Evolutionary conservation across 1,140 invertebrate genomes (phyloP).

Genomic region (Trichonephila inaurata): DNA sequence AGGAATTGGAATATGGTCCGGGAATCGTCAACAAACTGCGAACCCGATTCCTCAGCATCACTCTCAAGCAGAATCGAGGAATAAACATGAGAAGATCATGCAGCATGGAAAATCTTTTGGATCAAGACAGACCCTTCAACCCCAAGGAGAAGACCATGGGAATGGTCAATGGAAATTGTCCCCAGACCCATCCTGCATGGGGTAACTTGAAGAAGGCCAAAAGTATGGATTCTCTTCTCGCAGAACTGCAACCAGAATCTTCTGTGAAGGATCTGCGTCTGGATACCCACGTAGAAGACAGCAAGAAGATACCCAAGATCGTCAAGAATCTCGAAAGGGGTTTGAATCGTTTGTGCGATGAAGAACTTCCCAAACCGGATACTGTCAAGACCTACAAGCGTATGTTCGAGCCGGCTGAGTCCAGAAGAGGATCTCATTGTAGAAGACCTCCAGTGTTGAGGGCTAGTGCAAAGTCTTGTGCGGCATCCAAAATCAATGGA

Average conservation of each 20-base stretch:
- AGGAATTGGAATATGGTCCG: constrained; percentile 93
- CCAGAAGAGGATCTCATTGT: constrained; percentile 42
- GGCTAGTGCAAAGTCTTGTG: constrained; percentile 78
- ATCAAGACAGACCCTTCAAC: constrained; percentile 82
- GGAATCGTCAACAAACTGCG: constrained; percentile 90
- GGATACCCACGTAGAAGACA: neutral
- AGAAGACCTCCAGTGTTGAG: constrained; percentile 77
- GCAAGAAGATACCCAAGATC: constrained; percentile 46
- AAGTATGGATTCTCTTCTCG: constrained; percentile 76
- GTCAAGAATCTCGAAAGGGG: constrained; percentile 77
- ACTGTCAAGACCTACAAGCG: constrained; percentile 90
- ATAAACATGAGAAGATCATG: constrained; percentile 88
- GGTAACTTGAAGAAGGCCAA: constrained; percentile 74
- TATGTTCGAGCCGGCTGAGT: constrained; percentile 86
- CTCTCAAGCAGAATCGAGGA: constrained; percentile 85
- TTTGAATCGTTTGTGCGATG: constrained; percentile 84
- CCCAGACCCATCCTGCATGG: constrained; percentile 79
- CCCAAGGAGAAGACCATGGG: neutral
- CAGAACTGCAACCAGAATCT: constrained; percentile 13
- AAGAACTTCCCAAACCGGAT: constrained; percentile 91
- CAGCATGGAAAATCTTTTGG: constrained; percentile 91
- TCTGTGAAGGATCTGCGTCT: neutral
- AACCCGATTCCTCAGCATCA: constrained; percentile 90
- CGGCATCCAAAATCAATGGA: constrained; percentile 79
- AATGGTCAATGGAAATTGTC: constrained; percentile 33